Conservation (phyloP, 2,113 vertebrate genomes). For the Seriola aureovittata region DNA sequence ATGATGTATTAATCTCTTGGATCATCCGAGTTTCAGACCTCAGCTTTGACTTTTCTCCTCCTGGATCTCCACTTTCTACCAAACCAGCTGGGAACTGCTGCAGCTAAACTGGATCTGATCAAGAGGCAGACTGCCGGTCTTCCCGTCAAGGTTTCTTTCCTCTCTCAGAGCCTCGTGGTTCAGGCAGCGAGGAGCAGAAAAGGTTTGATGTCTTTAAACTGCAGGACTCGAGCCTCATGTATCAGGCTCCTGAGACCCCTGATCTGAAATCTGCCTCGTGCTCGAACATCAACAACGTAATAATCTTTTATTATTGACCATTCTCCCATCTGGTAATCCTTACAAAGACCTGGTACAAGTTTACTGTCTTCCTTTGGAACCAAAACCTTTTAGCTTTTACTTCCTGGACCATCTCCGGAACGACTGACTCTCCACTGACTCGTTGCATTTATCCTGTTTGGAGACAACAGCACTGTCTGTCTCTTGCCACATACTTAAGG, state of each 20-base stretch:
- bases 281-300: neutral
- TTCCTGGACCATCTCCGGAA: neutral
- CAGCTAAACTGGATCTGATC: conserved; percentile 29
- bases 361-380: neutral
- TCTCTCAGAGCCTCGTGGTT: neutral
- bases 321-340: neutral
- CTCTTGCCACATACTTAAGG: conserved; percentile 20
- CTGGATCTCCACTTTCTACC: neutral
- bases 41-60: conserved; percentile 5
- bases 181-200: neutral
- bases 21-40: conserved; percentile 2
- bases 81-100: neutral
- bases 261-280: neutral
- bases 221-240: accelerated
- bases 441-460: neutral
- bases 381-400: neutral
- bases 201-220: neutral
- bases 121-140: conserved; percentile 7
- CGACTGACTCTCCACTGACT: neutral
- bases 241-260: neutral
- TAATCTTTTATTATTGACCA: neutral
- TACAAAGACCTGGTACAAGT: neutral
- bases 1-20: neutral
- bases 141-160: conserved; percentile 6
- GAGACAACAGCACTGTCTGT: neutral